Base-by-base conservation (phyloP, 1,140 invertebrate species). In the Chrysomallon squamiferum region DNA sequence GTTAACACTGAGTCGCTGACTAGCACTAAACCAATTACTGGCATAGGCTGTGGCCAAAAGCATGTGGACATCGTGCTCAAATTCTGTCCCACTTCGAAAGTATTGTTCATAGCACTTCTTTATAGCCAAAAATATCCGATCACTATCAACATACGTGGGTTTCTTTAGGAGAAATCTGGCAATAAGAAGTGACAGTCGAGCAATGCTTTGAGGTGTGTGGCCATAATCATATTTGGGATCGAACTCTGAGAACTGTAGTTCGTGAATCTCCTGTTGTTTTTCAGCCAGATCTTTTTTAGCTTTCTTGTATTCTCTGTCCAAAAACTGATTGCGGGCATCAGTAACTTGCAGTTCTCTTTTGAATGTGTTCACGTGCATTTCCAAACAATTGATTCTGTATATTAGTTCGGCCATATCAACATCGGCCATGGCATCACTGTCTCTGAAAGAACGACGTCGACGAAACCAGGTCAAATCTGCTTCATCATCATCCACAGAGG, bases 61-160 rank as follows among this genome's bases (percentile, higher is more conserved):
- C 80, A 84, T 81, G 59, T 84, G 79, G 3, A 82, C 76, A 62
- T 82, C 80, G 41, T 81, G 72, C 54, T 76, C 72, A 45, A 61
- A 74, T 22, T 76, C 69, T 7, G 57, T 69, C 18, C 72, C 65
- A 59, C 72, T 66, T 0, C 75, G 58, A 13, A 73, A 63, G 32
- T 76, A 77, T 35, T 75, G 67, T 20, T 79, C 79, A 49, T 81
- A 80, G 47, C 75, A 82, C 2, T 69, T 64, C 33, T 73, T 69
- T 0, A 82, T 61, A 2, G 75, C 68, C 25, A 27, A 50, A 61
- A 82, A 84, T 35, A 81, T 76, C 22, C 66, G 64, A 45, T 75
- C 73, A 5, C 72, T 69, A 47, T 82, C 77, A 13, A 82, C 65
- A 43, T 78, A 76, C 0, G 56, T 60, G 9, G 82, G 82, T 59